Evolutionary conservation across 1,140 invertebrate genomes (phyloP), one percentile per base, ranked within the genome.

Genomic region (Bombus impatiens): DNA sequence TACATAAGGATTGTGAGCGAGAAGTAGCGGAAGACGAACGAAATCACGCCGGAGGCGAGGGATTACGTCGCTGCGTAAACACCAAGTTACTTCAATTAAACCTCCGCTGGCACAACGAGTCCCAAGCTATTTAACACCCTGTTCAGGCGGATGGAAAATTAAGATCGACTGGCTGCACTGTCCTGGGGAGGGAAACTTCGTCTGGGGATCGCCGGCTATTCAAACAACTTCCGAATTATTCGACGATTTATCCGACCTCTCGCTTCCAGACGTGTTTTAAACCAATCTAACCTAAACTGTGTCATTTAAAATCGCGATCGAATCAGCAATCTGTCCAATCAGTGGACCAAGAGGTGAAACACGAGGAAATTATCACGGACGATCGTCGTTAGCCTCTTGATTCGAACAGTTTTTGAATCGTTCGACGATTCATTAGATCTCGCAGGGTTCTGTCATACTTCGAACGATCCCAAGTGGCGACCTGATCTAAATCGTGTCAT

Each of bases 61-160:
- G 78, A 80, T 80, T 80, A 80, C 78, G 35, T 80, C 32, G 65
- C 59, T 78, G 32, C 78, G 78, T 80, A 80, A 80, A 68, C 65
- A 80, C n/a, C 78, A 35, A 47, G 78, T 80, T 80, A 80, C 65
- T 80, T 68, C 65, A 80, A 80, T 80, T 80, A 80, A 80, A 80
- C 10, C 65, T 78, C 37, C 35, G 57, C 62, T 42, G n/a, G 32
- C 78, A 62, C 76, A 40, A 62, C 22, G 76, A 78, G 76, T 80
- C 32, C 65, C 42, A 65, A 5, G 12, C 62, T 80, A 42, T 80
- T 80, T 80, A 80, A 80, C 78, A 80, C 78, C 78, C 65, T 22
- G 78, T 68, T 68, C 44, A 32, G 72, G 78, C 68, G 80, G 71
- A 82, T 47, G 80, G 80, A 75, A 82, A 82, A 82, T 82, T 82